These are phyloP conservation scores for Cyclina sinensis DNA, from an alignment of 1,140 invertebrate genomes.

Conservation along the genomic window DNA sequence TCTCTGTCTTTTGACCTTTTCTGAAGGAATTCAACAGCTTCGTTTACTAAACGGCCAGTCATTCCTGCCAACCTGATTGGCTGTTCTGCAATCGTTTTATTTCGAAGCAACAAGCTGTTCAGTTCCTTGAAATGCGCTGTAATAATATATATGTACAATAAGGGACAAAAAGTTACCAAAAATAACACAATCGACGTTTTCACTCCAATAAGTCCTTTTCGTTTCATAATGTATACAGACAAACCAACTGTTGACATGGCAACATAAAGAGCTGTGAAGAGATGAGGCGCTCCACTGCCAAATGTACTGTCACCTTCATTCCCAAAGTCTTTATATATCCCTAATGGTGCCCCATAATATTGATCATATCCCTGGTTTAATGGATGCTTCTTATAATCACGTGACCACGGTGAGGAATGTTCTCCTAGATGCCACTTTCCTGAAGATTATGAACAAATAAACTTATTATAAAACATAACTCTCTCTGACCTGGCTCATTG, in stretches of 20 bases:
- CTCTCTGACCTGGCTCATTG: too few relatives aligned
- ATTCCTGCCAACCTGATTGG: slow-evolving; percentile 78
- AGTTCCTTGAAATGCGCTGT: slow-evolving; percentile 77
- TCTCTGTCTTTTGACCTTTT: slow-evolving; percentile 59
- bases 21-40: slow-evolving; percentile 77
- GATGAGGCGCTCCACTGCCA: not conserved
- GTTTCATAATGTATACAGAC: not conserved
- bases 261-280: not conserved
- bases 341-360: slow-evolving; percentile 60
- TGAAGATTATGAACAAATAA: slow-evolving; percentile 20
- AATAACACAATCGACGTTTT: not conserved
- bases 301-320: slow-evolving; percentile 30
- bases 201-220: not conserved
- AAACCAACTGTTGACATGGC: not conserved
- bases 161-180: not conserved
- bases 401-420: slow-evolving; percentile 13
- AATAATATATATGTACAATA: slow-evolving; percentile 41
- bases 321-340: slow-evolving; percentile 46
- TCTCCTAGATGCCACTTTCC: slow-evolving; percentile 71
- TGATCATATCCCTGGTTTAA: slow-evolving; percentile 69
- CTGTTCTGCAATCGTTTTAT: slow-evolving; percentile 82
- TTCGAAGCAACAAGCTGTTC: slow-evolving; percentile 84
- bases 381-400: slow-evolving; percentile 58
- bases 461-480: too few relatives aligned
- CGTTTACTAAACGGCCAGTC: slow-evolving; percentile 74